These are phyloP conservation scores for Zosterops lateralis DNA, from an alignment of 2,113 vertebrate genomes.

Conservation along the genomic window DNA sequence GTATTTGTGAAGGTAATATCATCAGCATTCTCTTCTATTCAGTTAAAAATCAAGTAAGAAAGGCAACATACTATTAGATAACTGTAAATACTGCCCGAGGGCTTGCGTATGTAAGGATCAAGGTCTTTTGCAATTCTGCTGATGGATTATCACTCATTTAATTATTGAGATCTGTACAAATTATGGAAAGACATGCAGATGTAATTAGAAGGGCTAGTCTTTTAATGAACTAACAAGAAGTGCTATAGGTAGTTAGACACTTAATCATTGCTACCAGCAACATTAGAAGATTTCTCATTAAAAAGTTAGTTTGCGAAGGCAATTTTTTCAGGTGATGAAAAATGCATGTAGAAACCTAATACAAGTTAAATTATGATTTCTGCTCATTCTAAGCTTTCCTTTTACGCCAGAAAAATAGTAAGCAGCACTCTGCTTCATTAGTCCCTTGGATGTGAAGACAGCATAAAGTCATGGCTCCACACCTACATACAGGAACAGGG, in stretches of 20 bases:
- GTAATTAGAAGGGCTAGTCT: background rate
- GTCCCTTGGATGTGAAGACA: background rate
- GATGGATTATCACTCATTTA: constrained; percentile 42
- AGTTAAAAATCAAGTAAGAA: constrained; percentile 41
- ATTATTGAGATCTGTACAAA: constrained; percentile 47
- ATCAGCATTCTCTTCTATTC: background rate
- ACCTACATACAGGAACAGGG: background rate
- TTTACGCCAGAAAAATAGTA: background rate
- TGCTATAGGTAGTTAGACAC: background rate
- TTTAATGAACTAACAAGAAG: constrained; percentile 45
- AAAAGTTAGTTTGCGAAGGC: background rate
- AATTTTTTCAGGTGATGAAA: constrained; percentile 27
- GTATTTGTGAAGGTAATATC: background rate
- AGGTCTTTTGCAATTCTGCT: constrained; percentile 22
- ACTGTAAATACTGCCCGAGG: constrained; percentile 4
- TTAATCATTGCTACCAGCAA: constrained; percentile 31
- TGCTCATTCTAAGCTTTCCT: background rate
- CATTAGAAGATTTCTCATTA: constrained; percentile 17
- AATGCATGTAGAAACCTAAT: background rate
- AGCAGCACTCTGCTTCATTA: background rate
- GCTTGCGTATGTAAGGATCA: background rate
- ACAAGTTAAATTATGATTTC: background rate
- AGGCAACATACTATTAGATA: background rate
- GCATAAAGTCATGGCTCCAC: background rate
- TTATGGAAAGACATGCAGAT: constrained; percentile 23